phyloP scores from a whole-genome alignment of 2,888 invertebrate species.

The Zygogramma bicolorata region DNA sequence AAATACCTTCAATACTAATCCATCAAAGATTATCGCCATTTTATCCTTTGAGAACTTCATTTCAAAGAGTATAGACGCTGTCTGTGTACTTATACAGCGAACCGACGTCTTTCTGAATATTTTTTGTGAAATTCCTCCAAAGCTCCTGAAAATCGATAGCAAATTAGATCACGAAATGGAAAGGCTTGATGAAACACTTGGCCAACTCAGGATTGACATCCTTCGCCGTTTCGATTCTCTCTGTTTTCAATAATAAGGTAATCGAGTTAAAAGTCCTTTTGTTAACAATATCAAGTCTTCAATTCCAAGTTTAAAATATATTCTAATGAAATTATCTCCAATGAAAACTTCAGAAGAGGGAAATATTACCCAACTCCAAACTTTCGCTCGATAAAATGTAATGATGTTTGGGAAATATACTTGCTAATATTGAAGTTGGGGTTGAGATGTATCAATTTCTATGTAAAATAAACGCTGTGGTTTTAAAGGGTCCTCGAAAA shows the following conservation, averaged over 20 bases:
- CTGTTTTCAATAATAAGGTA: neutral
- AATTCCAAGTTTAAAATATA: conserved; percentile 17
- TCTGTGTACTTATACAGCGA: neutral
- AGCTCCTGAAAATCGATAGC: neutral
- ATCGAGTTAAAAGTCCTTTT: conserved; percentile 5
- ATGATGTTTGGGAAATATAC: conserved; percentile 17
- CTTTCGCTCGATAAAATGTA: conserved; percentile 14
- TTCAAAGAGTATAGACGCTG: neutral
- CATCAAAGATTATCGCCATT: neutral
- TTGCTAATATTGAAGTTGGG: conserved; percentile 7
- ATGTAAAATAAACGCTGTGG: conserved; percentile 3
- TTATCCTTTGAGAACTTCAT: neutral
- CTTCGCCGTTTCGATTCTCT: neutral
- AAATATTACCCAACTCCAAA: conserved; percentile 18
- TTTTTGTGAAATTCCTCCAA: neutral
- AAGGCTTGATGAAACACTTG: conserved; percentile 8
- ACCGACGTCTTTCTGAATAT: neutral
- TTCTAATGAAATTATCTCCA: conserved; percentile 17
- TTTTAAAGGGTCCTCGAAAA: neutral
- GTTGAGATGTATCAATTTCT: conserved; percentile 18
- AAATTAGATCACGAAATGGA: neutral
- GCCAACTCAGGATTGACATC: neutral
- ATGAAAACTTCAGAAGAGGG: conserved; percentile 14
- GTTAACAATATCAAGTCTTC: conserved; percentile 17
- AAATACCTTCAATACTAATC: neutral